phyloP scores from a whole-genome alignment of 2,797 vertebrate species.

The Chaunax sp. region DNA sequence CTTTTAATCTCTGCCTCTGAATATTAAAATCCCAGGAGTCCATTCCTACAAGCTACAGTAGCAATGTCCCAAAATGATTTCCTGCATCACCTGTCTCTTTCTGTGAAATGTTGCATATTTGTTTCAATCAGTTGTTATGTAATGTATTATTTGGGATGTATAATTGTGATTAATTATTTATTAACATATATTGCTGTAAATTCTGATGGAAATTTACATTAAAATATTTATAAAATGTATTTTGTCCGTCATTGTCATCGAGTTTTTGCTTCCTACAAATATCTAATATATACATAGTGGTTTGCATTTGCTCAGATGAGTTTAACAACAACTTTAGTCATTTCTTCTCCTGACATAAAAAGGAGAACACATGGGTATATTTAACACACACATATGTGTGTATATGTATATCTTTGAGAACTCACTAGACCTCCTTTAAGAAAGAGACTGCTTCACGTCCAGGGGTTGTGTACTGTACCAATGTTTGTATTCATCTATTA shows the following conservation, averaged over 20 bases:
- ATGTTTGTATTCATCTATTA: no score
- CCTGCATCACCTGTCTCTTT: slow-evolving; percentile 47
- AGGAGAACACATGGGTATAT: not conserved
- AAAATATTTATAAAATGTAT: slow-evolving; percentile 78
- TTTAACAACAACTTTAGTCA: no score
- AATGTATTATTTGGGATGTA: slow-evolving; percentile 78
- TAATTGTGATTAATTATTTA: slow-evolving; percentile 82
- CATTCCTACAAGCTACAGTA: slow-evolving; percentile 37
- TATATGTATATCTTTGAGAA: no score
- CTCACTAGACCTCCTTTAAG: no score
- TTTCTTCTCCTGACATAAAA: no score
- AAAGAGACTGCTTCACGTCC: no score
- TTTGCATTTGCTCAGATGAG: no score
- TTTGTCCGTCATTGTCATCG: slow-evolving; percentile 11
- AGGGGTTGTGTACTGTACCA: no score
- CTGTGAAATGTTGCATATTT: slow-evolving; percentile 73
- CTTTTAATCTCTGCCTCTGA: slow-evolving; percentile 26
- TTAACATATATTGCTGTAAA: slow-evolving; percentile 81
- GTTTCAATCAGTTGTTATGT: slow-evolving; percentile 73
- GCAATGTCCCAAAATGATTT: slow-evolving; percentile 26
- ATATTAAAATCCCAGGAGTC: slow-evolving; percentile 32
- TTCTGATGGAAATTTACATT: slow-evolving; percentile 79
- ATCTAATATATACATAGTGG: no score
- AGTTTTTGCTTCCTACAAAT: no score
- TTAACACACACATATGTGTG: no score